A percentile compares a stretch with the other conserved stretches of the same genome.
Conservation (phyloP, 2,888 invertebrate genomes). For the Willowsia nigromaculata region DNA sequence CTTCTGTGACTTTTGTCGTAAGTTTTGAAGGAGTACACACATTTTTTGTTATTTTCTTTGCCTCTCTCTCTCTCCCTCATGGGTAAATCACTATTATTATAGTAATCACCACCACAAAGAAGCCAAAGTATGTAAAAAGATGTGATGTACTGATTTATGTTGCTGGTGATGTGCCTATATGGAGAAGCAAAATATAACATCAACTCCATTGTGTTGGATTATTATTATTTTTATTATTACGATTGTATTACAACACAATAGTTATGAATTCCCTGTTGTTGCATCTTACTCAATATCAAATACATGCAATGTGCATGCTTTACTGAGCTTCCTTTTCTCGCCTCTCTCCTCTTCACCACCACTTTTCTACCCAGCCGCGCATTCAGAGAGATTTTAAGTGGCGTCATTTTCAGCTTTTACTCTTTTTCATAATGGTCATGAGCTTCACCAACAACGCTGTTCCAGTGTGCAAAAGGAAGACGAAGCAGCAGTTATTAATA, state of each 20-base stretch:
- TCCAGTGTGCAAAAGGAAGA: not conserved
- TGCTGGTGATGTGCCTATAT: not conserved
- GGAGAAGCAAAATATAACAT: not conserved
- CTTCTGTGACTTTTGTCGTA: slow-evolving; percentile 12
- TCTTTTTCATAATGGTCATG: not conserved
- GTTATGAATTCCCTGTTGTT: slow-evolving; percentile 4
- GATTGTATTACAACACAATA: slow-evolving; percentile 5
- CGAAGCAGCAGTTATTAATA: not conserved
- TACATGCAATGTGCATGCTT: not conserved
- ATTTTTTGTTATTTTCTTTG: slow-evolving; percentile 11
- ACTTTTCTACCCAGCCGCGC: not conserved
- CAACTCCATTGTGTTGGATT: slow-evolving; percentile 13
- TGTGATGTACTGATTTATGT: slow-evolving; percentile 9
- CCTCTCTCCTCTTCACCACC: not conserved
- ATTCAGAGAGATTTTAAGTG: slow-evolving; percentile 8
- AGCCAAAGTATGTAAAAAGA: not conserved
- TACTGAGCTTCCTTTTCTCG: not conserved
- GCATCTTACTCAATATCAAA: not conserved
- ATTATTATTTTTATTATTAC: slow-evolving; percentile 12
- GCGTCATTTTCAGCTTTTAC: slow-evolving; percentile 44
- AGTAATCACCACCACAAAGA: slow-evolving; percentile 31
- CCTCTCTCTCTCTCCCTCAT: not conserved
- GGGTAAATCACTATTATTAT: slow-evolving; percentile 26
- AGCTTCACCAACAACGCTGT: not conserved
- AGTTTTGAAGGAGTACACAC: not conserved